Percentiles rank a stretch among this genome's conserved stretches.
Evolutionary conservation across 2,797 vertebrate genomes (phyloP).

Genomic region (Naso thynnoides): DNA sequence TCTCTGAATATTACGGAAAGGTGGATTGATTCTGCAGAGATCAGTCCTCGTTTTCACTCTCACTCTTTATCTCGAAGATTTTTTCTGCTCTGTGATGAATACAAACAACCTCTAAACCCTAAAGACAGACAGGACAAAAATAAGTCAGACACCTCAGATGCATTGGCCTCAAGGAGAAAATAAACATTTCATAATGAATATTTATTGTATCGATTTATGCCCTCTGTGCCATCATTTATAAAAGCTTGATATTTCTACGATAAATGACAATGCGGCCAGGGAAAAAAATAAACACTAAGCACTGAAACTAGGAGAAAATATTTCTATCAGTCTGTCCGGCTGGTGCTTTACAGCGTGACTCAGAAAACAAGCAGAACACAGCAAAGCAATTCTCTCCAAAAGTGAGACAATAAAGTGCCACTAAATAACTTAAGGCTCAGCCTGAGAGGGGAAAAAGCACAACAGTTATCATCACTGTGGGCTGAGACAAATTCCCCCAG

Average conservation of each 20-base stretch:
- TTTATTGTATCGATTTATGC: conserved; percentile 18
- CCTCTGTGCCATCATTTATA: background rate
- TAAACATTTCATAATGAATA: conserved; percentile 12
- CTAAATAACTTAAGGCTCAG: conserved; percentile 42
- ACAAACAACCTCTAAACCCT: conserved; percentile 20
- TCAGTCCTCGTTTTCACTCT: conserved; percentile 27
- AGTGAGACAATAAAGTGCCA: conserved; percentile 41
- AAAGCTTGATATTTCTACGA: background rate
- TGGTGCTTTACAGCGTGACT: conserved; percentile 16
- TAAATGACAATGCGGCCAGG: background rate
- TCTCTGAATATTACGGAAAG: conserved; percentile 24
- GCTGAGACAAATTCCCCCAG: conserved; percentile 42
- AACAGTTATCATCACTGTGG: conserved; percentile 36
- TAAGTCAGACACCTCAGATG: background rate
- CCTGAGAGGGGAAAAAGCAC: conserved; percentile 4
- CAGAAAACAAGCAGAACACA: conserved; percentile 33
- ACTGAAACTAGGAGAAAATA: conserved; percentile 7
- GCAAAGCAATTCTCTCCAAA: conserved; percentile 5
- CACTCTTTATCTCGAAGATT: conserved; percentile 1
- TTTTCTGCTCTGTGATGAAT: conserved; percentile 25
- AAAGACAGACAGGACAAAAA: conserved; percentile 6
- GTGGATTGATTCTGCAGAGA: conserved; percentile 14
- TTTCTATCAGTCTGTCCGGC: conserved; percentile 10
- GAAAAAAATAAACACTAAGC: conserved; percentile 21
- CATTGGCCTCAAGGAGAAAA: conserved; percentile 1